Percentiles rank a stretch among this genome's conserved stretches.
phyloP scores from a whole-genome alignment of 1,140 invertebrate genomes.

The Atta colombica region DNA sequence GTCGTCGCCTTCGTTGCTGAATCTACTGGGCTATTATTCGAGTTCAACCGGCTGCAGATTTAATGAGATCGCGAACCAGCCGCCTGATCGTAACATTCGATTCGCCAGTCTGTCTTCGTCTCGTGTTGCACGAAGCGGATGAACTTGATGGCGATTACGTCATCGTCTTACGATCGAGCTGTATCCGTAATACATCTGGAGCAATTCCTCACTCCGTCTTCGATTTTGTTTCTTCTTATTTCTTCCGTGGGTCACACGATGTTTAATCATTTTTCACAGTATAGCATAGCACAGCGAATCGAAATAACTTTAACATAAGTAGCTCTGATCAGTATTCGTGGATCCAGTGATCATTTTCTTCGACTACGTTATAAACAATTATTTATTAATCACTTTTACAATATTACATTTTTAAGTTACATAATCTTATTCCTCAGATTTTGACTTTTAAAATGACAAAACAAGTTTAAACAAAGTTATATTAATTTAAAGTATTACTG shows the following conservation, averaged over 20 bases:
- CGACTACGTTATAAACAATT: too few relatives aligned
- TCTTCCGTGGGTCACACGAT: background rate
- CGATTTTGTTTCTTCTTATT: constrained; percentile 25
- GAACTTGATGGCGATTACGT: constrained; percentile 77
- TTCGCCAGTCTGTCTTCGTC: constrained; percentile 69
- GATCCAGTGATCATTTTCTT: too few relatives aligned
- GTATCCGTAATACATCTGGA: constrained; percentile 62
- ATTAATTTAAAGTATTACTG: too few relatives aligned
- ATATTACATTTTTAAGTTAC: too few relatives aligned
- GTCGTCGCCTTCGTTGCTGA: constrained; percentile 54
- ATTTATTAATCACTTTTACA: too few relatives aligned
- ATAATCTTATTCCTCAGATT: too few relatives aligned
- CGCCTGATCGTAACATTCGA: constrained; percentile 63
- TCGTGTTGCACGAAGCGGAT: constrained; percentile 40
- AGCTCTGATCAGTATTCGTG: too few relatives aligned
- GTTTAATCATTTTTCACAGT: background rate
- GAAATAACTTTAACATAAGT: background rate
- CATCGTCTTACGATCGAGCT: constrained; percentile 68
- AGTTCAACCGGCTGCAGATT: constrained; percentile 51
- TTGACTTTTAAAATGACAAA: too few relatives aligned
- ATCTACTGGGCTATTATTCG: constrained; percentile 54
- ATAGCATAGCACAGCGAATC: background rate
- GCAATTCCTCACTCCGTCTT: constrained; percentile 21
- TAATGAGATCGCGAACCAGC: constrained; percentile 73
- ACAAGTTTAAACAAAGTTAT: too few relatives aligned